phyloP scores from a whole-genome alignment of 2,888 invertebrate species.

The Notodonta ziczac region DNA sequence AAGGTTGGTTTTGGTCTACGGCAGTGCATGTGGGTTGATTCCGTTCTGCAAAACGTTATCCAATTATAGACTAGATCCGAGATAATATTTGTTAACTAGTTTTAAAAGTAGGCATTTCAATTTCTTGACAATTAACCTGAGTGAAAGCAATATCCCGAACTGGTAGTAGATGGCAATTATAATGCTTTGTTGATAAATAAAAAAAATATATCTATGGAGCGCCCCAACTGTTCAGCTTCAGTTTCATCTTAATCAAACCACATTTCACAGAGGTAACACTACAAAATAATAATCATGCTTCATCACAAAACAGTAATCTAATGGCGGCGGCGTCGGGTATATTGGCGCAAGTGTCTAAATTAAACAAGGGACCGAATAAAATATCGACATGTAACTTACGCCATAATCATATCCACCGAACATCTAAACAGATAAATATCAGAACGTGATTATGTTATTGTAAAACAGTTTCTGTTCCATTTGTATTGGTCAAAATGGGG shows the following conservation, averaged over 20 bases:
- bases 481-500: background rate
- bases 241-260: background rate
- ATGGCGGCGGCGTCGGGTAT: slow-evolving; percentile 32
- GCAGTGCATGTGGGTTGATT: no score
- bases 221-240: no score
- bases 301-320: slow-evolving; percentile 35
- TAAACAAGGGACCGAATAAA: slow-evolving; percentile 44
- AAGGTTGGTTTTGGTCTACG: no score
- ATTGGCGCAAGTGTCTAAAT: slow-evolving; percentile 49
- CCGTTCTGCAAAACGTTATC: no score
- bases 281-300: slow-evolving; percentile 39
- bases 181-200: no score
- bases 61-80: no score
- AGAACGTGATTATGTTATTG: slow-evolving; percentile 37
- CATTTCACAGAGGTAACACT: slow-evolving; percentile 11
- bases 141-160: no score
- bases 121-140: no score
- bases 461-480: background rate
- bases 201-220: no score
- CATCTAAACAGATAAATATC: slow-evolving; percentile 77
- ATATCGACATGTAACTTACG: slow-evolving; percentile 73
- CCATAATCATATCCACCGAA: slow-evolving; percentile 84
- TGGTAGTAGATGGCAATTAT: no score
- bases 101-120: no score
- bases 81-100: no score